These are phyloP conservation scores for Dolichallabes microphthalmus DNA, from an alignment of 2,113 vertebrate species.

Conservation along the genomic window DNA sequence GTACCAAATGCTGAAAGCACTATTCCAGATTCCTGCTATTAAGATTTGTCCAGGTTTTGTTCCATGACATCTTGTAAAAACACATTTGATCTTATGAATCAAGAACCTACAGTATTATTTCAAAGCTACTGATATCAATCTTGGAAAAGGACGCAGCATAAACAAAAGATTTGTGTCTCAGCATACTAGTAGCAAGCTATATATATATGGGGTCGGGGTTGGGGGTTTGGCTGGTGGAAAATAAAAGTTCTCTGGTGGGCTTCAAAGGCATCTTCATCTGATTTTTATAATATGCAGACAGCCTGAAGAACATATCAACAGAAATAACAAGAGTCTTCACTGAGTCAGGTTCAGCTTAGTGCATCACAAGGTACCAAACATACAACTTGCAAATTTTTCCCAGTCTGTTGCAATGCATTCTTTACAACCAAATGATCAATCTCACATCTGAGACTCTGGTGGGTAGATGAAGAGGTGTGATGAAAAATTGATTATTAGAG, in stretches of 20 bases:
- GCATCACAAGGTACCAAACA: constrained; percentile 25
- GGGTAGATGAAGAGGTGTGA: constrained; percentile 6
- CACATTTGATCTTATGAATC: neutral
- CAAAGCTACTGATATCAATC: neutral
- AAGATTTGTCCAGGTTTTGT: neutral
- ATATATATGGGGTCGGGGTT: no score
- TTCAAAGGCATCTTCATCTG: constrained; percentile 36
- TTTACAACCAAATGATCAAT: constrained; percentile 25
- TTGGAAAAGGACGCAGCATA: neutral
- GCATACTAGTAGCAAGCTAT: neutral
- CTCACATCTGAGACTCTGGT: neutral
- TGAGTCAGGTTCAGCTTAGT: constrained; percentile 20
- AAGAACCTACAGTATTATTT: neutral
- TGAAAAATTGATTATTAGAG: constrained; percentile 39
- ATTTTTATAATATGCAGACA: constrained; percentile 23
- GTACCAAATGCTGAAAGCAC: neutral
- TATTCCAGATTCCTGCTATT: neutral
- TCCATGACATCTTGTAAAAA: neutral
- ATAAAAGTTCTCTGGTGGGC: constrained; percentile 35
- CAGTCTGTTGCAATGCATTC: neutral
- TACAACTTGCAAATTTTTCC: constrained; percentile 3
- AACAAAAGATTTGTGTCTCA: neutral
- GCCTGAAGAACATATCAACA: constrained; percentile 25
- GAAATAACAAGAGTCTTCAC: constrained; percentile 32
- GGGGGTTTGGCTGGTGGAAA: neutral